A percentile compares a stretch with the other conserved stretches of the same genome.
Conservation (phyloP, 2,797 vertebrate species). For the Danio tinwini region DNA sequence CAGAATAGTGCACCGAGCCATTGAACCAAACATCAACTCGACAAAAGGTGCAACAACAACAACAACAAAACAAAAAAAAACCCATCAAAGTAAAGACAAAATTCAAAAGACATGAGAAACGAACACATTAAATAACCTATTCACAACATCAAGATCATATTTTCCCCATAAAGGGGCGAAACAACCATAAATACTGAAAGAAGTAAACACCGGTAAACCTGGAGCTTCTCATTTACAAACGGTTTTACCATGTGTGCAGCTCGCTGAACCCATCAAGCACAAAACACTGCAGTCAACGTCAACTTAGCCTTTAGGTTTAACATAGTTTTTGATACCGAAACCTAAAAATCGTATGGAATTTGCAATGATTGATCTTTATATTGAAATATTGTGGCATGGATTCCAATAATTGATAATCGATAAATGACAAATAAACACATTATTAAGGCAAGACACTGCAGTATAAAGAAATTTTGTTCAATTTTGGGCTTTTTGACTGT, state of each 20-base stretch:
- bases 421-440: background rate
- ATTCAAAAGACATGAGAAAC: slow-evolving; percentile 35
- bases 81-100: slow-evolving; percentile 70
- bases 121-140: slow-evolving; percentile 51
- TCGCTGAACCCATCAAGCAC: slow-evolving; percentile 28
- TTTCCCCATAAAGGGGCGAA: slow-evolving; percentile 31
- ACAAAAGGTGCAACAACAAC: slow-evolving; percentile 78
- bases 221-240: slow-evolving; percentile 55
- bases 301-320: slow-evolving; percentile 33
- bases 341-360: background rate
- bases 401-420: slow-evolving; percentile 10
- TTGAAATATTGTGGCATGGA: background rate
- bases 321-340: slow-evolving; percentile 11
- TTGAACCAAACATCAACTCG: slow-evolving; percentile 81
- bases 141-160: slow-evolving; percentile 48
- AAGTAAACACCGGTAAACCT: slow-evolving; percentile 54
- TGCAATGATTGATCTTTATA: background rate
- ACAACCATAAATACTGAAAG: slow-evolving; percentile 44
- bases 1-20: slow-evolving; percentile 82
- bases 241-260: slow-evolving; percentile 30
- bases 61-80: slow-evolving; percentile 60
- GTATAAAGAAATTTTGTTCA: too few species aligned
- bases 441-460: background rate
- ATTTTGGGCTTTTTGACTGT: too few species aligned
- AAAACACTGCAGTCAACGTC: slow-evolving; percentile 29